Evolutionary conservation across 2,797 vertebrate species (phyloP).

Genomic region (Psittacula derbiana): DNA sequence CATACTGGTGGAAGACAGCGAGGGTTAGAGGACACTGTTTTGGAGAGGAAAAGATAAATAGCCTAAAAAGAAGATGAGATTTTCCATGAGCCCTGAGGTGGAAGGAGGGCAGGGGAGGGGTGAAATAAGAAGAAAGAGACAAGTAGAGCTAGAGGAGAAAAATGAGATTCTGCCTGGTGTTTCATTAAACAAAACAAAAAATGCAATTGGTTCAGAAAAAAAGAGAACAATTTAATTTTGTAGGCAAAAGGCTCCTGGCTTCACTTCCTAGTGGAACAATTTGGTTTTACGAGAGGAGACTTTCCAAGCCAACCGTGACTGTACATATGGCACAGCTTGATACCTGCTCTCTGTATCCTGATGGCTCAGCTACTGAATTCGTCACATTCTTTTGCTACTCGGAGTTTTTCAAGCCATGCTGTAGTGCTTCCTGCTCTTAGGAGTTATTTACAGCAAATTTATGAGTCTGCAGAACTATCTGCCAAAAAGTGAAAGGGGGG

Average conservation of each 20-base stretch:
- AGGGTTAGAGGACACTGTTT: neutral
- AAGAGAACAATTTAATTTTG: slow-evolving; percentile 55
- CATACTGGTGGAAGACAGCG: neutral
- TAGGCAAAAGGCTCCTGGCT: slow-evolving; percentile 30
- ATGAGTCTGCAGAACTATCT: slow-evolving; percentile 45
- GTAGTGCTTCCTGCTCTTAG: slow-evolving; percentile 33
- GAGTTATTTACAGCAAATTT: slow-evolving; percentile 54
- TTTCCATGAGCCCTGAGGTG: neutral
- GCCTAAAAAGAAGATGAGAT: slow-evolving; percentile 39
- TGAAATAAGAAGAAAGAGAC: slow-evolving; percentile 29
- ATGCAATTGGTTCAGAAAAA: slow-evolving; percentile 7
- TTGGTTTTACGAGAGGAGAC: slow-evolving; percentile 52
- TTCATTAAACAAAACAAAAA: slow-evolving; percentile 65
- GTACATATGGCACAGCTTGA: slow-evolving; percentile 69
- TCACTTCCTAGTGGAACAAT: slow-evolving; percentile 58
- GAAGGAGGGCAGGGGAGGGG: neutral
- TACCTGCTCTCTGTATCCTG: slow-evolving; percentile 64
- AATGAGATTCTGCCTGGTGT: slow-evolving; percentile 43
- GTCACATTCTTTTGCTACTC: slow-evolving; percentile 58
- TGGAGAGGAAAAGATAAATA: slow-evolving; percentile 40
- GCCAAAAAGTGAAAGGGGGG: neutral
- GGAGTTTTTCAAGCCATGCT: slow-evolving; percentile 45
- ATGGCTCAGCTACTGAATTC: slow-evolving; percentile 68
- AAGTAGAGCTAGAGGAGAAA: slow-evolving; percentile 29
- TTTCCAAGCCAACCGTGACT: slow-evolving; percentile 63